Conservation (phyloP, 2,888 invertebrate genomes). For the Orgyia antiqua region DNA sequence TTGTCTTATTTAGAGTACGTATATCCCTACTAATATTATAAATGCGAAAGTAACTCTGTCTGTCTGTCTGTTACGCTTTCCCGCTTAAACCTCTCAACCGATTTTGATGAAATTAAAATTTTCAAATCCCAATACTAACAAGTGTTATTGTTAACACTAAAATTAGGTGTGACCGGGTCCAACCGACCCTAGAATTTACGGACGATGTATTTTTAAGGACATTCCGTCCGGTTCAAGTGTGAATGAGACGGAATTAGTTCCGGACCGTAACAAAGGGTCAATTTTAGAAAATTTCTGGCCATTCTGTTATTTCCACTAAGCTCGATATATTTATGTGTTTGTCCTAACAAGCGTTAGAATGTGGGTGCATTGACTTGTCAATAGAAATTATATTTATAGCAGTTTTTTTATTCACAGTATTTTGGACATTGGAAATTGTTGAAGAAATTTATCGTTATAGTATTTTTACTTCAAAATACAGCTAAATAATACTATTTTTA, state of each 20-base stretch:
- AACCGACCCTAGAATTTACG: conserved; percentile 66
- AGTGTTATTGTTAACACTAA: conserved; percentile 38
- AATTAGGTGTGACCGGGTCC: conserved; percentile 60
- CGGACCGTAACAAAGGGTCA: conserved; percentile 62
- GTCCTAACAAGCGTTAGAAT: conserved; percentile 42
- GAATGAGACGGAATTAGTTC: conserved; percentile 66
- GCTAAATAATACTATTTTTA: too few relatives aligned
- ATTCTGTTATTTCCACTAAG: conserved; percentile 40
- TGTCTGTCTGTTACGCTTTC: too few relatives aligned
- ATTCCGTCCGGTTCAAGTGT: conserved; percentile 61
- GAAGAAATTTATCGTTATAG: too few relatives aligned
- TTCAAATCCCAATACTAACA: conserved; percentile 6
- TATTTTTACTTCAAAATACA: too few relatives aligned
- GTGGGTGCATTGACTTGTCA: conserved; percentile 40
- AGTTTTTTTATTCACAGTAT: background rate
- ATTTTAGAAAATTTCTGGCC: conserved; percentile 46
- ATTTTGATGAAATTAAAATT: too few relatives aligned
- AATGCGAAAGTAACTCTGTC: too few relatives aligned
- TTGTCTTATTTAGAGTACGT: too few relatives aligned
- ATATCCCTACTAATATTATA: too few relatives aligned
- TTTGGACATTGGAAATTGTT: too few relatives aligned
- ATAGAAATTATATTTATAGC: conserved; percentile 19
- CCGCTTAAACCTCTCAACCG: too few relatives aligned
- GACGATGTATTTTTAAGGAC: conserved; percentile 69
- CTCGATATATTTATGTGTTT: conserved; percentile 59